phyloP scores from a whole-genome alignment of 2,797 vertebrate genomes.

The Huso huso region DNA sequence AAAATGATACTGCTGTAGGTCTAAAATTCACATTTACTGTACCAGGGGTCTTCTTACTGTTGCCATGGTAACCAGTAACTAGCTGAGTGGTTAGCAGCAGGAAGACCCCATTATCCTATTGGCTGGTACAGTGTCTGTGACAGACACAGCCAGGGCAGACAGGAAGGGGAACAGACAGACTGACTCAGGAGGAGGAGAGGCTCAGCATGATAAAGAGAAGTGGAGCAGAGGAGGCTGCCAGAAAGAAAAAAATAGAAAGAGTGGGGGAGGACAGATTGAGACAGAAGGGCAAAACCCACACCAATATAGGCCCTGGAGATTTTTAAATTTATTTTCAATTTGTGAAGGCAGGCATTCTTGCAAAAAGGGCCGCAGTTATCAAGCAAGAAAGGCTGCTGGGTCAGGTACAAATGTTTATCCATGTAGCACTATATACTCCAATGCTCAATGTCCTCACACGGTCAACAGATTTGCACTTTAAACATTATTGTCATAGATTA shows the following conservation, averaged over 20 bases:
- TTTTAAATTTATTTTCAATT: no score
- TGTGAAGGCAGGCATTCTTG: no score
- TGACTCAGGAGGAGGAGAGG: constrained; percentile 31
- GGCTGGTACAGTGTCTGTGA: constrained; percentile 44
- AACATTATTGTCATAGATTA: no score
- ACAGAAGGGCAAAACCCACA: neutral
- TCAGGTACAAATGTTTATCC: no score
- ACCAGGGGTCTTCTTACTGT: constrained; percentile 57
- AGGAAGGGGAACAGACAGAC: constrained; percentile 47
- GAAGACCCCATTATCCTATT: constrained; percentile 62
- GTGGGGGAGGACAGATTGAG: neutral
- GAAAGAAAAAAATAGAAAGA: neutral
- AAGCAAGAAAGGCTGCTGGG: no score
- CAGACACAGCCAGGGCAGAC: constrained; percentile 47
- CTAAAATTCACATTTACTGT: no score
- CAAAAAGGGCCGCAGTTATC: no score
- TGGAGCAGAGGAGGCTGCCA: neutral
- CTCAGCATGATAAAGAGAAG: constrained; percentile 25
- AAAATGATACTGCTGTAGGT: no score
- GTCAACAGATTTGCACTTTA: no score
- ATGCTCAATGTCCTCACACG: no score
- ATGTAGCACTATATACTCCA: no score
- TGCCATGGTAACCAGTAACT: constrained; percentile 63
- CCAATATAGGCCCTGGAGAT: neutral
- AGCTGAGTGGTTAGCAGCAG: constrained; percentile 69